Percentiles rank a stretch among this genome's conserved stretches.
Evolutionary conservation across 2,113 vertebrate genomes (phyloP).

Genomic region (Oenanthe melanoleuca): DNA sequence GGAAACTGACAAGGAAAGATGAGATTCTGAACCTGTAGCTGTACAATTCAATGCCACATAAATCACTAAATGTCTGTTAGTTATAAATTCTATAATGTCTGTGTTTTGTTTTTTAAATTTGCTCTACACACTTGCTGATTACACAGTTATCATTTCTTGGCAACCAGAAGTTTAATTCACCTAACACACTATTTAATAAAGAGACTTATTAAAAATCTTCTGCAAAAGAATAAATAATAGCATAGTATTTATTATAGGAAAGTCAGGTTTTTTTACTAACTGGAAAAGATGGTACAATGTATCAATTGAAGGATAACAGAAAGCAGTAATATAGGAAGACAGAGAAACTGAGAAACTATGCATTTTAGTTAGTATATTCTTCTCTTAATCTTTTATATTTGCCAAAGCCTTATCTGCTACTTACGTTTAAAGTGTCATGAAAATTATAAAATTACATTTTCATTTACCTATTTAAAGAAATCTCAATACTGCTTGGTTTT

Average conservation of each 20-base stretch:
- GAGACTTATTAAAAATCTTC: conserved; percentile 12
- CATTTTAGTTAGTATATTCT: conserved; percentile 30
- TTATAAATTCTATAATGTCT: conserved; percentile 6
- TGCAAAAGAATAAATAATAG: not conserved
- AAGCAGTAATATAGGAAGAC: not conserved
- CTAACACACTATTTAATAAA: conserved; percentile 44
- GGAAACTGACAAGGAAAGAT: not conserved
- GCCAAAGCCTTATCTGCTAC: conserved; percentile 39
- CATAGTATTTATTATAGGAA: not conserved
- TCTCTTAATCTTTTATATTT: conserved; percentile 17
- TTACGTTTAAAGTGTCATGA: conserved; percentile 54
- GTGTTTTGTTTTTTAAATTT: not conserved
- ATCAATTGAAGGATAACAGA: not conserved
- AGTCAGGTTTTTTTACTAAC: conserved; percentile 6
- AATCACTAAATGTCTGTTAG: not conserved
- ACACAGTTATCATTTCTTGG: conserved; percentile 17
- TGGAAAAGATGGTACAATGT: not conserved
- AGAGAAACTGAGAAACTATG: not conserved
- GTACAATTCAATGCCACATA: not conserved
- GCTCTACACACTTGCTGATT: not conserved
- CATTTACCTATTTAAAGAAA: conserved; percentile 50
- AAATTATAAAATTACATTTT: conserved; percentile 61
- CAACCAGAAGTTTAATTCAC: conserved; percentile 29
- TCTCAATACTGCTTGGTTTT: not conserved
- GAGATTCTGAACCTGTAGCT: not conserved